Conservation (phyloP, 2,797 vertebrate species). For the Sebastolobus alascanus region DNA sequence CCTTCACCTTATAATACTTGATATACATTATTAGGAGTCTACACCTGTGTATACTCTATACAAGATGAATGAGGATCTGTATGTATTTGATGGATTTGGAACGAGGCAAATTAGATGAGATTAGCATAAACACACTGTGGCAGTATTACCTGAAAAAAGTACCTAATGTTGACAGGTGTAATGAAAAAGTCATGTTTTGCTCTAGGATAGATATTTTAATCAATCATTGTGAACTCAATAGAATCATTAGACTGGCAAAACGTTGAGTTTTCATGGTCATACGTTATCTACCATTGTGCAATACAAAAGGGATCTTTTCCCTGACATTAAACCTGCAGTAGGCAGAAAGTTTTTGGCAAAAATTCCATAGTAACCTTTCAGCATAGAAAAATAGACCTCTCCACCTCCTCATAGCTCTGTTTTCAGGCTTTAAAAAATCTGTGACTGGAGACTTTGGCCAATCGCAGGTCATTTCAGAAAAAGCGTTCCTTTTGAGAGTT, state of each 20-base stretch:
- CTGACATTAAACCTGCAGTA: fast-evolving
- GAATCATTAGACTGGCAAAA: neutral
- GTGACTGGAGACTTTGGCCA: no score
- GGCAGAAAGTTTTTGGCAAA: no score
- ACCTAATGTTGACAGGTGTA: neutral
- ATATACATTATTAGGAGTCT: neutral
- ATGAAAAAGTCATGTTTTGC: neutral
- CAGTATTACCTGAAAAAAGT: neutral
- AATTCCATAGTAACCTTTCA: no score
- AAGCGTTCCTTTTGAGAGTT: no score
- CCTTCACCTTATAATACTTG: neutral
- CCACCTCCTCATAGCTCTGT: no score
- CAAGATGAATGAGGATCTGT: neutral
- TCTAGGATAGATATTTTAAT: neutral
- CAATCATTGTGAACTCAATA: neutral
- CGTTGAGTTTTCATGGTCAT: neutral
- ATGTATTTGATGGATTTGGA: neutral
- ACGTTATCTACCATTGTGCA: neutral
- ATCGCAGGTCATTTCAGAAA: no score
- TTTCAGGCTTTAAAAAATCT: no score
- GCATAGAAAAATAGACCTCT: no score
- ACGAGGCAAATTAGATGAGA: neutral
- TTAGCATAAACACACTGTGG: neutral
- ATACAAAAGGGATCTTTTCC: neutral
- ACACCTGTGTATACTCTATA: neutral